A percentile compares a stretch with the other conserved stretches of the same genome.
Evolutionary conservation across 2,797 vertebrate species (phyloP).

Genomic region (Bucorvus abyssinicus): DNA sequence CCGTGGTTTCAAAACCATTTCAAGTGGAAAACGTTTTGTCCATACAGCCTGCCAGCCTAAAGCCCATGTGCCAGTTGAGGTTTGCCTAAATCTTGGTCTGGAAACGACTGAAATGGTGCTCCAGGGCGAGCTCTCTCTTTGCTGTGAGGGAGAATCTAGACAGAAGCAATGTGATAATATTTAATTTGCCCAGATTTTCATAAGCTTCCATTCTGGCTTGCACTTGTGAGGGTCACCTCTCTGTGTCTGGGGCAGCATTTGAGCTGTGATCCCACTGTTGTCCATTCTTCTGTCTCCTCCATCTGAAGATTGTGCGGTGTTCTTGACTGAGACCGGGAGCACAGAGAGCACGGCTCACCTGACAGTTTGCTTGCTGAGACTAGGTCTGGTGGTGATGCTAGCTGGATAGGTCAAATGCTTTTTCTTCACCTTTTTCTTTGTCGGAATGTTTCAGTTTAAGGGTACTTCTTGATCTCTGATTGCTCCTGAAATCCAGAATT

Average conservation of each 20-base stretch:
- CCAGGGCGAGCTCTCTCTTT: not conserved
- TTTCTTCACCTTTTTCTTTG: not conserved
- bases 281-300: not conserved
- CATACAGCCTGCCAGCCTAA: not conserved
- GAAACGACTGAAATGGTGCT: not conserved
- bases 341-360: not conserved
- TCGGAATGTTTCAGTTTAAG: not conserved
- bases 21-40: not conserved
- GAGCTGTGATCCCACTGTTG: not conserved
- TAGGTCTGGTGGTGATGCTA: not conserved
- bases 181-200: not conserved
- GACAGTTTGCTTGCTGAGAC: not conserved
- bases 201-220: not conserved
- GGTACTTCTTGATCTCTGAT: not conserved
- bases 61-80: not conserved
- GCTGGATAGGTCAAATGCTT: not conserved
- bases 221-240: not conserved
- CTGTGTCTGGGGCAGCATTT: not conserved
- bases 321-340: not conserved
- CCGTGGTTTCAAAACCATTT: not conserved
- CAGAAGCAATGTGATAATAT: not conserved
- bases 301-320: not conserved
- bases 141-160: not conserved
- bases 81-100: not conserved
- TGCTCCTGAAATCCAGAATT: slow-evolving; percentile 8